These are phyloP conservation scores for Heloderma charlesbogerti DNA, from an alignment of 2,113 vertebrate genomes.

Conservation along the genomic window DNA sequence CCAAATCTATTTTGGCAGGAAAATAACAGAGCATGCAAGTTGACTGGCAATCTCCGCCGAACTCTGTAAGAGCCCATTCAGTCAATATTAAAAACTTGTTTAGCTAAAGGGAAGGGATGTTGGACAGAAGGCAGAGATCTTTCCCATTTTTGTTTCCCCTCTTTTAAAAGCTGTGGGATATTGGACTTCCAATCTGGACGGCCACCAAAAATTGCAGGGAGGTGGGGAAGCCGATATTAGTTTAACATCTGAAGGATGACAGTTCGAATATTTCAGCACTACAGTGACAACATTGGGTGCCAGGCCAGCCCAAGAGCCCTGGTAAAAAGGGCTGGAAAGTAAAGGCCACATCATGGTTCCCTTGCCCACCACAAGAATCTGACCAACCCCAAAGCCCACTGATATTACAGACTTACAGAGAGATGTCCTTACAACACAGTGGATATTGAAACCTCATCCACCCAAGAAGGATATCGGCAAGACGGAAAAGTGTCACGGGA, in stretches of 20 bases:
- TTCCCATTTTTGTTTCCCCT: slow-evolving; percentile 12
- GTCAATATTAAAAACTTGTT: slow-evolving; percentile 55
- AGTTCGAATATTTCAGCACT: background rate
- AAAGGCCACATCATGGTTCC: background rate
- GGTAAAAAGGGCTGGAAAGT: slow-evolving; percentile 7
- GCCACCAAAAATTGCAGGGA: slow-evolving; percentile 12
- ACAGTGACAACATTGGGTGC: background rate
- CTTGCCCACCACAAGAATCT: slow-evolving; percentile 6
- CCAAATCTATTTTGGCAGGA: slow-evolving; percentile 63
- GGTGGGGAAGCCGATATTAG: slow-evolving; percentile 5
- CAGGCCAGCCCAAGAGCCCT: slow-evolving; percentile 13
- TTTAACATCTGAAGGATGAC: slow-evolving; percentile 25
- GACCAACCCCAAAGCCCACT: background rate
- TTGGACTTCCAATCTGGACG: slow-evolving; percentile 37
- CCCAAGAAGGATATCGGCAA: background rate
- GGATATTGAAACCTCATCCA: background rate
- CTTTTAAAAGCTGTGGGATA: background rate
- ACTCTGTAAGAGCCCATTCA: slow-evolving; percentile 54
- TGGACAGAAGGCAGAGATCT: slow-evolving; percentile 55
- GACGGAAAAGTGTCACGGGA: background rate
- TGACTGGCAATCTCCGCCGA: background rate
- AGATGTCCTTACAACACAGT: background rate
- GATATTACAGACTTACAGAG: background rate
- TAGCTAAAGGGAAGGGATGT: slow-evolving; percentile 54
- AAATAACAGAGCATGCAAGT: slow-evolving; percentile 53